Base-by-base conservation (phyloP, 2,888 invertebrate genomes). In the Endotricha flammealis region DNA sequence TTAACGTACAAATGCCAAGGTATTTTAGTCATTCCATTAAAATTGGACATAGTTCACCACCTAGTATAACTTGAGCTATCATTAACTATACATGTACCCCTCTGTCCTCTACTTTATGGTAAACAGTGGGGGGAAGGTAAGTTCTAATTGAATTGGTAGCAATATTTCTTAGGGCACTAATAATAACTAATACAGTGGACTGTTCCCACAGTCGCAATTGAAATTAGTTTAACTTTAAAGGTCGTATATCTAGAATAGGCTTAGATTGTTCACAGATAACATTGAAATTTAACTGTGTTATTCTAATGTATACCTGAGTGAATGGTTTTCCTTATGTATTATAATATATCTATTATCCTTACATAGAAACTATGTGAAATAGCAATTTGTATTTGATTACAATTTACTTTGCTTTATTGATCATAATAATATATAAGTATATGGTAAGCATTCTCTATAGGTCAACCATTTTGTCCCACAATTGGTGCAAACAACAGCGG, bases 1-100 rank as follows among this genome's bases (percentile, higher is more conserved):
- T 51, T 43, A 39, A 37, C 20, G 20, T 4, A 40, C 45, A 76
- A 80, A 80, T 78, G 81, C 66, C 80, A 80, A 80, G 80, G 81
- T 49, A 64, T 56, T 58, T 12, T 17, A 54, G 48, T 53, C 58
- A 66, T 68, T 67, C 63, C 57, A 55, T 54, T 56, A 48, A 51
- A 53, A 63, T 57, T 63, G 62, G 64, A 60, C 51, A 47, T 25
- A 30, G 31, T 44, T 58, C 59, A 53, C 56, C 57, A 57, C 49
- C 65, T 65, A 66, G 29, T 41, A 44, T 64, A 61, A 38, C 32
- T 41, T 55, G 72, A 59, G 31, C 58, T 55, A 35, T 37, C 29
- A 10, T n/a, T 25, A 22, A 38, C 32, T 23, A 13, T 10, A 10
- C 10, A 2, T 7, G 16, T 14, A 12, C 13, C 20, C 20, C n/a